Percentiles rank a stretch among this genome's conserved stretches.
These are phyloP conservation scores for Apomyelois bistriatella DNA, from an alignment of 2,888 invertebrate species.

Conservation along the genomic window DNA sequence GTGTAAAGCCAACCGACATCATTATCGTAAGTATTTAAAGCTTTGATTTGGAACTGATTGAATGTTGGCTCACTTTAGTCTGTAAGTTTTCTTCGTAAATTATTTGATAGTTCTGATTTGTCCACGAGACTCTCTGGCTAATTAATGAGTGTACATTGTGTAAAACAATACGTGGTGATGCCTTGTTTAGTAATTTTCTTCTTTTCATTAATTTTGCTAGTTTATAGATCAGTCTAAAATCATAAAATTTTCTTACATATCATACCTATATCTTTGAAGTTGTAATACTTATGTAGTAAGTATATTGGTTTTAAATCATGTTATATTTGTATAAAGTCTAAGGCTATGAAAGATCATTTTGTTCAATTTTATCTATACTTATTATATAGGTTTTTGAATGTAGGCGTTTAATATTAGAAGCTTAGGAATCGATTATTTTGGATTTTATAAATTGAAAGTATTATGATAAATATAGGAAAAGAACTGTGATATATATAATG, in stretches of 20 bases:
- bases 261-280: slow-evolving; percentile 45
- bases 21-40: slow-evolving; percentile 56
- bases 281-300: slow-evolving; percentile 11
- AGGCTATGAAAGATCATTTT: slow-evolving; percentile 27
- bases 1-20: slow-evolving; percentile 28
- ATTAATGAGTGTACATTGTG: slow-evolving; percentile 25
- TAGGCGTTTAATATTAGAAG: slow-evolving; percentile 49
- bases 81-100: slow-evolving; percentile 45
- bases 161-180: slow-evolving; percentile 3
- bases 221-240: slow-evolving; percentile 49
- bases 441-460: slow-evolving; percentile 60
- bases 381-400: slow-evolving; percentile 34
- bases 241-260: slow-evolving; percentile 67
- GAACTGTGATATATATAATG: slow-evolving; percentile 74
- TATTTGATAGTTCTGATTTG: slow-evolving; percentile 43
- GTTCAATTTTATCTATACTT: slow-evolving; percentile 24
- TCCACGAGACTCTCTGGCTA: slow-evolving; percentile 52
- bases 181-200: slow-evolving; percentile 1
- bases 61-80: slow-evolving; percentile 63
- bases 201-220: slow-evolving; percentile 41
- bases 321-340: slow-evolving; percentile 24
- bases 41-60: slow-evolving; percentile 76
- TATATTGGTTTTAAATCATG: slow-evolving; percentile 24
- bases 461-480: slow-evolving; percentile 68
- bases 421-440: slow-evolving; percentile 40